Evolutionary conservation across 1,140 invertebrate species (phyloP).

Genomic region (Atopsyche davidsoni): DNA sequence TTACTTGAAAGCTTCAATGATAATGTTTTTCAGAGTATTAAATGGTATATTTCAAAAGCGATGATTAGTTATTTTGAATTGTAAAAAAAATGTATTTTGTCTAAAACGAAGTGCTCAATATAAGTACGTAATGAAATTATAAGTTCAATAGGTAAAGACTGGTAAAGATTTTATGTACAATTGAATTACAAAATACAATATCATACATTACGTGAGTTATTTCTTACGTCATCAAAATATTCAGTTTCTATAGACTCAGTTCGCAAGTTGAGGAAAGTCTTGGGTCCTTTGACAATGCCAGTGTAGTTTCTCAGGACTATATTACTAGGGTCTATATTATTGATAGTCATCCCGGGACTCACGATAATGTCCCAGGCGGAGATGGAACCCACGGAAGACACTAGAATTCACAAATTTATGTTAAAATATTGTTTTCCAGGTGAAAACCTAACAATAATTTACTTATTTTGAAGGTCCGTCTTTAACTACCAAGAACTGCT

Average conservation of each 20-base stretch:
- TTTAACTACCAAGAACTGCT: no score
- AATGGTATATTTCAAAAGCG: no score
- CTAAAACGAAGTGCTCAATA: background rate
- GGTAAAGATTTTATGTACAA: background rate
- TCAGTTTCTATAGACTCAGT: slow-evolving; percentile 12
- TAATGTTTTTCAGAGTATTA: no score
- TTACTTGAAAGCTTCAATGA: no score
- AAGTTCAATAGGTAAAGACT: background rate
- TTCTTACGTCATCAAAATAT: slow-evolving; percentile 12
- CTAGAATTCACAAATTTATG: no score
- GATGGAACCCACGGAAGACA: slow-evolving; percentile 12
- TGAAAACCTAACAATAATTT: no score
- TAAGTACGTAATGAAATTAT: background rate
- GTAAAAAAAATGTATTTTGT: background rate
- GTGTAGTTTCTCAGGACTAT: slow-evolving; percentile 17
- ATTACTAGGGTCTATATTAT: slow-evolving; percentile 20
- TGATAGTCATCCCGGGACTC: slow-evolving; percentile 13
- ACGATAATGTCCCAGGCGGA: slow-evolving; percentile 18
- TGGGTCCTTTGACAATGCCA: slow-evolving; percentile 23
- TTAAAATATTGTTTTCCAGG: no score
- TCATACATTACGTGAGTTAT: background rate
- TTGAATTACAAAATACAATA: background rate
- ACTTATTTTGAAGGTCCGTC: no score
- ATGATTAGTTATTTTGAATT: no score
- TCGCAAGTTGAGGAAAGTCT: slow-evolving; percentile 22